Conservation (phyloP, 2,797 vertebrate genomes). For the Microhierax caerulescens region DNA sequence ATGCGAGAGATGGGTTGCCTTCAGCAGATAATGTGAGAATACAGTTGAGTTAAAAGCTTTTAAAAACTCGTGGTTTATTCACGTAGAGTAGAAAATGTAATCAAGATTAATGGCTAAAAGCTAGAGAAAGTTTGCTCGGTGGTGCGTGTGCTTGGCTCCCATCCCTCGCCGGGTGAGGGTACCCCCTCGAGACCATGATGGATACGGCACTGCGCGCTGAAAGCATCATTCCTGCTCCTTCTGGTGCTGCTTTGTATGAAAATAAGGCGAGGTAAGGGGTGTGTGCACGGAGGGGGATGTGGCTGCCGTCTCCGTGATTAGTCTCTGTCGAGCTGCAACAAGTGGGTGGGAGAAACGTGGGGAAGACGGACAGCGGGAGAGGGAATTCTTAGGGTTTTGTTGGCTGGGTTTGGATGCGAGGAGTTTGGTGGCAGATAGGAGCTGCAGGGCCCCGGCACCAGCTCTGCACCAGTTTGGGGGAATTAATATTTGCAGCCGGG, state of each 20-base stretch:
- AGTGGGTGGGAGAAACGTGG: background rate
- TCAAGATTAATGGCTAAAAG: background rate
- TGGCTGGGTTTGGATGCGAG: background rate
- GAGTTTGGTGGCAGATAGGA: background rate
- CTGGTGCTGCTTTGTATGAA: background rate
- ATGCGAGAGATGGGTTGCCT: background rate
- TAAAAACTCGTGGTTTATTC: background rate
- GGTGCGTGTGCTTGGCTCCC: rapidly evolving
- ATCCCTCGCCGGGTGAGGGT: background rate
- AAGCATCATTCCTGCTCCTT: background rate
- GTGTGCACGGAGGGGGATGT: rapidly evolving
- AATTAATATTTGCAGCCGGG: background rate
- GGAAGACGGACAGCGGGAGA: background rate
- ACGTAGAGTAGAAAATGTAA: background rate
- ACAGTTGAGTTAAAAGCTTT: background rate
- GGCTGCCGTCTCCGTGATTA: background rate
- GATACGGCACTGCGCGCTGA: rapidly evolving
- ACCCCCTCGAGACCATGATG: background rate
- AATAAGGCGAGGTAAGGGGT: background rate
- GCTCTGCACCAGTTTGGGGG: background rate
- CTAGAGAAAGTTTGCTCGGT: background rate
- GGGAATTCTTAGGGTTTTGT: background rate
- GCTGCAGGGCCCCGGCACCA: background rate
- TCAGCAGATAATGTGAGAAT: background rate
- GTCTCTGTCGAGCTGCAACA: rapidly evolving